Conservation (phyloP, 2,113 vertebrate genomes). For the Nestor notabilis region DNA sequence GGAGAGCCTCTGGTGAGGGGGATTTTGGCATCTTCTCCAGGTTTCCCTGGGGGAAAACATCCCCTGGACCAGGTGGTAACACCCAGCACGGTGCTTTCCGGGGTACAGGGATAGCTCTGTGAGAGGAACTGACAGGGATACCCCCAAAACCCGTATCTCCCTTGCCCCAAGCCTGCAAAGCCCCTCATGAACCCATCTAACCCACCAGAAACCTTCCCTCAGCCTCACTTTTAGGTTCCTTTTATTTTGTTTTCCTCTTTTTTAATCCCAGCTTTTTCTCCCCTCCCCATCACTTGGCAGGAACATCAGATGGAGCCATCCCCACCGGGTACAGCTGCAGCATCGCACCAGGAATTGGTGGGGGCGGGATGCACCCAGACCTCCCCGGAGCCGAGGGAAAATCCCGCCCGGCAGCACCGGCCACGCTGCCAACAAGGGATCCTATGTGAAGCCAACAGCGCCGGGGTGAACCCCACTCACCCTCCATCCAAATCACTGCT, state of each 20-base stretch:
- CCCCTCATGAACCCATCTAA: not conserved
- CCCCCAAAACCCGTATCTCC: not conserved
- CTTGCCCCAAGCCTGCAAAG: not conserved
- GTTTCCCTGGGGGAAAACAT: not conserved
- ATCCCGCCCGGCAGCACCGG: not conserved
- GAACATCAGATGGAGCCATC: not conserved
- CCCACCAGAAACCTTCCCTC: not conserved
- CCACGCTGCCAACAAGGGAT: accelerated
- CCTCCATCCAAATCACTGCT: not conserved
- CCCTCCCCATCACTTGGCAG: not conserved
- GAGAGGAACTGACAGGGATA: not conserved
- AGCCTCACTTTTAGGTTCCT: not conserved
- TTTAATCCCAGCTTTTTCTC: not conserved
- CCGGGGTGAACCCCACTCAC: accelerated
- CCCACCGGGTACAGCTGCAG: not conserved
- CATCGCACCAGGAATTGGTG: not conserved
- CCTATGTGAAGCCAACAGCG: not conserved
- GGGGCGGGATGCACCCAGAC: not conserved
- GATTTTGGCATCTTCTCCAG: not conserved
- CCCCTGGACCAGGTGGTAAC: accelerated
- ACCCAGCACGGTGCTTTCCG: accelerated
- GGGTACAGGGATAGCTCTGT: not conserved
- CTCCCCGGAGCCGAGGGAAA: not conserved
- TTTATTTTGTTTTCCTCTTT: not conserved
- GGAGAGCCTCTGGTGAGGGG: not conserved